Conservation (phyloP, 2,797 vertebrate species). For the Simalia tracyae region DNA sequence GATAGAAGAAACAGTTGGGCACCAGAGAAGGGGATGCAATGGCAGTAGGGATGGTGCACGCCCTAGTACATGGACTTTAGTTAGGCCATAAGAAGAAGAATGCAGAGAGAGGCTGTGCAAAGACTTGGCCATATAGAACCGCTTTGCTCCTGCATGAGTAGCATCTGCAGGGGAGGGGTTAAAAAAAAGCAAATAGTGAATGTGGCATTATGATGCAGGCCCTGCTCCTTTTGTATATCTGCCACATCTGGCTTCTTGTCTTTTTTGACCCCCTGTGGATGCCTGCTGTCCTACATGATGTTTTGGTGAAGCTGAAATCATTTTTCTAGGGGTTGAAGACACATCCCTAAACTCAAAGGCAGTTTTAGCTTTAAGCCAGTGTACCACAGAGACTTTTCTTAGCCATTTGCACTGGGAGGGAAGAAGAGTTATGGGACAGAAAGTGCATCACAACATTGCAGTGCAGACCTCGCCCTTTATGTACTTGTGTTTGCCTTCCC, state of each 20-base stretch:
- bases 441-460: too few species aligned
- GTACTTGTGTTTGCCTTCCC: too few species aligned
- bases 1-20: background rate
- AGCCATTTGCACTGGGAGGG: too few species aligned
- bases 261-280: background rate
- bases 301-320: too few species aligned
- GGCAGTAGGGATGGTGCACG: background rate
- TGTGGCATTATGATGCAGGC: background rate
- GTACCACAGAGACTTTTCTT: too few species aligned
- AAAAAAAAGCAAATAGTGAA: background rate
- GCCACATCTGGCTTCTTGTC: background rate
- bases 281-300: background rate
- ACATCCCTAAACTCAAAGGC: too few species aligned
- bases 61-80: background rate
- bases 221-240: background rate
- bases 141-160: background rate
- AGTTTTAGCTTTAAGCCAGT: too few species aligned
- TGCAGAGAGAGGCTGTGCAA: background rate
- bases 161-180: background rate
- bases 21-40: background rate
- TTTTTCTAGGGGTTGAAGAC: too few species aligned
- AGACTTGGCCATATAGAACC: background rate
- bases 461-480: too few species aligned
- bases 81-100: background rate
- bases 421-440: too few species aligned